Percentiles rank a stretch among this genome's conserved stretches.
These are phyloP conservation scores for Anisognathus igniventris DNA, from an alignment of 2,797 vertebrate genomes.

Conservation along the genomic window DNA sequence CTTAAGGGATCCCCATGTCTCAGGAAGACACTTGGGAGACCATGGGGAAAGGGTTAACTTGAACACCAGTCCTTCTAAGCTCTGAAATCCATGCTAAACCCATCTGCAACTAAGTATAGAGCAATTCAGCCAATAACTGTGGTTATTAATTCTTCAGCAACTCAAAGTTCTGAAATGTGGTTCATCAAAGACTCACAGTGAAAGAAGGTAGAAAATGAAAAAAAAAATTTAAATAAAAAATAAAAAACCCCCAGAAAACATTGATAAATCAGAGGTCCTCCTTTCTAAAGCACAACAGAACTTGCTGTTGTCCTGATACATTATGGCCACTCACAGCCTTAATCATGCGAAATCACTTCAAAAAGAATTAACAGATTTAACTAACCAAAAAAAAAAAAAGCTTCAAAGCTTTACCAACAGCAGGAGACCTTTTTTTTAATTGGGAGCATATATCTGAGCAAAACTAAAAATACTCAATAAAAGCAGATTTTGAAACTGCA, in stretches of 20 bases:
- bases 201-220: neutral
- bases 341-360: conserved; percentile 26
- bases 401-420: conserved; percentile 47
- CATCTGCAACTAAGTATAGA: neutral
- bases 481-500: neutral
- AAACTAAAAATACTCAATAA: neutral
- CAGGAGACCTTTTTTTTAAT: conserved; percentile 34
- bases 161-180: neutral
- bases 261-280: neutral
- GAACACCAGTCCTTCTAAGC: neutral
- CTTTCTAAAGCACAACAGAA: neutral
- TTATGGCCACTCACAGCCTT: neutral
- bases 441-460: conserved; percentile 6
- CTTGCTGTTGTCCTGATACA: neutral
- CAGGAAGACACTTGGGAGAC: neutral
- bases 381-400: neutral
- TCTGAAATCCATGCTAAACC: neutral
- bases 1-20: neutral
- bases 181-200: neutral
- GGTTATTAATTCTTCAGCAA: neutral
- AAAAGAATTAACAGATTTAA: conserved; percentile 39
- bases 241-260: neutral
- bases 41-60: neutral
- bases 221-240: neutral
- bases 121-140: neutral